These are phyloP conservation scores for Cheilosia scutellata DNA, from an alignment of 2,888 invertebrate species.

Conservation along the genomic window DNA sequence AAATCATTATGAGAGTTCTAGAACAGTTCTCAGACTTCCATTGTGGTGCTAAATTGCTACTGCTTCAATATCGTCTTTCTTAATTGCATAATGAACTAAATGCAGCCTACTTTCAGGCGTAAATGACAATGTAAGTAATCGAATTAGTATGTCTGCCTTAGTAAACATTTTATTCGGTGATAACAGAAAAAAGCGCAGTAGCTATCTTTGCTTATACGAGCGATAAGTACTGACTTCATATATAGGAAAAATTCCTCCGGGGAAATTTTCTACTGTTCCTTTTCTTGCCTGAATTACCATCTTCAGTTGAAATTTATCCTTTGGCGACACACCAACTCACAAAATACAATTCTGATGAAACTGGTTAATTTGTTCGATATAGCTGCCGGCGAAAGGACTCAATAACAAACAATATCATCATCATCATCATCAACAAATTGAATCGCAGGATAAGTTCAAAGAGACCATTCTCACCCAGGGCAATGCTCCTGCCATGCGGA, in stretches of 20 bases:
- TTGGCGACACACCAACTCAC: neutral
- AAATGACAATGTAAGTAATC: no score
- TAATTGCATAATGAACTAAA: no score
- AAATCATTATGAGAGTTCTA: no score
- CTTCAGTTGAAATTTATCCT: neutral
- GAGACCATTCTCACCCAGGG: neutral
- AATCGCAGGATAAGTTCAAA: constrained; percentile 21
- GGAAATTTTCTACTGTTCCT: neutral
- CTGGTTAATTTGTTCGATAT: constrained; percentile 4
- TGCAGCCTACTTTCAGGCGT: no score
- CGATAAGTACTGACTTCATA: no score
- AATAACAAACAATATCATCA: constrained; percentile 9
- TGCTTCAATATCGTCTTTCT: no score
- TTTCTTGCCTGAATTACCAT: neutral
- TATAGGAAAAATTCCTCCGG: neutral
- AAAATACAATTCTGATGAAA: neutral
- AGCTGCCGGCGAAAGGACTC: neutral
- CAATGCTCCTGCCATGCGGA: neutral
- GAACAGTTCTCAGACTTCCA: no score
- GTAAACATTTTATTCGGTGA: no score
- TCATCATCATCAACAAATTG: constrained; percentile 12
- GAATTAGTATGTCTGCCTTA: no score
- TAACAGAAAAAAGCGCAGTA: no score
- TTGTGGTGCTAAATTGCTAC: no score
- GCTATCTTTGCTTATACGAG: no score